Percentiles rank a stretch among this genome's conserved stretches.
phyloP scores from a whole-genome alignment of 2,113 vertebrate species.

The Tinamus guttatus region DNA sequence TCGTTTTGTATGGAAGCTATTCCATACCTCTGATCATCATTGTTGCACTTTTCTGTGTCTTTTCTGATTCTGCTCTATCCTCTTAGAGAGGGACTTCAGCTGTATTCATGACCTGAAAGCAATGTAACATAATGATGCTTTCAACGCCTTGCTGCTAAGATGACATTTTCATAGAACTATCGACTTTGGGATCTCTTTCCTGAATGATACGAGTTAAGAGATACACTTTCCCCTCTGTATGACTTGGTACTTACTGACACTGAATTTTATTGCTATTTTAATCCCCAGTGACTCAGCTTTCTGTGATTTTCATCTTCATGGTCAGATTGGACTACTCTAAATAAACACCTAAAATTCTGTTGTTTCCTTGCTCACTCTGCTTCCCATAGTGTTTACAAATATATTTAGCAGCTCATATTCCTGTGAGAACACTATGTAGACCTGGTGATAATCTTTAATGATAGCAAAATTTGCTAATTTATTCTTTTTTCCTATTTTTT shows the following conservation, averaged over 20 bases:
- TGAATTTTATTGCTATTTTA: not conserved
- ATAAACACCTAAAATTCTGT: not conserved
- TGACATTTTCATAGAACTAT: slow-evolving; percentile 26
- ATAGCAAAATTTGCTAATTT: not conserved
- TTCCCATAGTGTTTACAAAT: not conserved
- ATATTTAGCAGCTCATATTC: not conserved
- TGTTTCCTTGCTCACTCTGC: not conserved
- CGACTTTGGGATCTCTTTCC: not conserved
- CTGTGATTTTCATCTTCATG: not conserved
- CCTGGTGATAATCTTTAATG: not conserved
- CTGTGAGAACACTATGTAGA: not conserved
- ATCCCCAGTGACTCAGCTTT: not conserved
- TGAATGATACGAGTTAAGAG: not conserved
- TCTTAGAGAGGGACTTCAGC: not conserved
- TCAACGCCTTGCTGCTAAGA: slow-evolving; percentile 5
- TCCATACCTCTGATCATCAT: not conserved
- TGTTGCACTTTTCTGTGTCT: slow-evolving; percentile 44
- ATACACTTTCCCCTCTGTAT: not conserved
- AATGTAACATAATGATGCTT: not conserved
- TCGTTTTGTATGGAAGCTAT: not conserved
- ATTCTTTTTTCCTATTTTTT: not conserved
- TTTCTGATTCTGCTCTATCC: not conserved
- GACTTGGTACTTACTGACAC: not conserved
- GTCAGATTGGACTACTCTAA: not conserved
- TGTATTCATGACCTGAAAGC: slow-evolving; percentile 2